These are phyloP conservation scores for Drosophila mojavensis DNA, from an alignment of 1,140 invertebrate genomes.

Conservation along the genomic window DNA sequence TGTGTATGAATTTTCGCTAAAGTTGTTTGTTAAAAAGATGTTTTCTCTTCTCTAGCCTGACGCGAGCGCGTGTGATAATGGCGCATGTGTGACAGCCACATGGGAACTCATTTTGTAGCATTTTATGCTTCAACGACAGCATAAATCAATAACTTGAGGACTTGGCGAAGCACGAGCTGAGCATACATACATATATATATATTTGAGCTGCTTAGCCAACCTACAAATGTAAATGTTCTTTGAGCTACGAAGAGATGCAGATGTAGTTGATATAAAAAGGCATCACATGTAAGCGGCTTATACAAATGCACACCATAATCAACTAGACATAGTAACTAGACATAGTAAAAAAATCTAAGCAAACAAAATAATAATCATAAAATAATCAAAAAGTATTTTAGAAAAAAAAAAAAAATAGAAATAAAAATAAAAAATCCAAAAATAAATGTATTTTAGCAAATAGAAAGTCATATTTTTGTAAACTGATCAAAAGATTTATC, in stretches of 20 bases:
- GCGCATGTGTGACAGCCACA: conserved; percentile 70
- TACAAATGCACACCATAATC: neutral
- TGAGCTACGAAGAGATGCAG: conserved; percentile 5
- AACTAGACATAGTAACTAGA: too few species aligned
- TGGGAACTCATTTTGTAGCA: conserved; percentile 59
- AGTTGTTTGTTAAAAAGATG: conserved; percentile 58
- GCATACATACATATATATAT: neutral
- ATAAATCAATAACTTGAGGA: conserved; percentile 73
- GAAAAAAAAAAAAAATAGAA: too few species aligned
- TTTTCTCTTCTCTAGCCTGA: conserved; percentile 9
- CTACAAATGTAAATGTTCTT: neutral
- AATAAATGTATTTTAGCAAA: too few species aligned
- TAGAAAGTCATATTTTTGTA: too few species aligned
- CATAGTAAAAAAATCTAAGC: too few species aligned
- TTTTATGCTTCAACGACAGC: conserved; percentile 47
- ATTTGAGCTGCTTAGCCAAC: conserved; percentile 1
- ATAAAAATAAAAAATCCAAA: too few species aligned
- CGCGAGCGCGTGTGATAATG: conserved; percentile 58
- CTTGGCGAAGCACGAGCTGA: conserved; percentile 17
- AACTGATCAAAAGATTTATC: too few species aligned
- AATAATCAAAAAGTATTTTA: too few species aligned
- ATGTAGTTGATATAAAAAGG: conserved; percentile 29
- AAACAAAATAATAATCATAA: too few species aligned
- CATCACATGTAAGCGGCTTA: neutral
- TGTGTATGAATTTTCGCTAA: conserved; percentile 55